Conservation (phyloP, 2,113 vertebrate genomes). For the Melanerpes formicivorus region DNA sequence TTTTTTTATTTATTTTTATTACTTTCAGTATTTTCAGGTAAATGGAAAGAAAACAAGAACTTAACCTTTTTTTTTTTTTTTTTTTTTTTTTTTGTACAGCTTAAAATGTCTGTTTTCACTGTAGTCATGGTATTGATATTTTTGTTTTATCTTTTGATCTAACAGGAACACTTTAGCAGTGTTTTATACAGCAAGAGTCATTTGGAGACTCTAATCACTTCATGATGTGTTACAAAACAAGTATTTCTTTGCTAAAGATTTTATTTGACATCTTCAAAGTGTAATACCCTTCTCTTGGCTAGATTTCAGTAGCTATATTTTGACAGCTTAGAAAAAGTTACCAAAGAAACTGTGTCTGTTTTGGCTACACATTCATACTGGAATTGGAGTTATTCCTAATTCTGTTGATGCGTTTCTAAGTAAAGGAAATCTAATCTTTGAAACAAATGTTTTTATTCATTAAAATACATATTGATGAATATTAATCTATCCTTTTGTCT, state of each 20-base stretch:
- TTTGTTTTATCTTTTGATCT: conserved; percentile 22
- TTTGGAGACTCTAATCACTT: neutral
- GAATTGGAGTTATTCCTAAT: neutral
- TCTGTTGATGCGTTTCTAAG: neutral
- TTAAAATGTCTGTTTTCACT: neutral
- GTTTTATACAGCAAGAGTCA: neutral
- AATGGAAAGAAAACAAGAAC: neutral
- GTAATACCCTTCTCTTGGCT: neutral
- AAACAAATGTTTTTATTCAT: neutral
- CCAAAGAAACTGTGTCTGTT: neutral
- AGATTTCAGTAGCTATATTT: neutral
- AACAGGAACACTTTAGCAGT: neutral
- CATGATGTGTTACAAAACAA: neutral
- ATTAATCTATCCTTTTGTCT: neutral
- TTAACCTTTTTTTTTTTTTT: neutral
- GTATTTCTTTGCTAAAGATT: neutral
- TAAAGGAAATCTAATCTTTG: neutral
- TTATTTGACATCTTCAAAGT: neutral
- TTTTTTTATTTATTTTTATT: neutral
- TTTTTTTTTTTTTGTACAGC: neutral
- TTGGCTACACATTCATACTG: neutral
- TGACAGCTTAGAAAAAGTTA: neutral
- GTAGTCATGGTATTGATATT: neutral
- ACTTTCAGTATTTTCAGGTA: neutral
- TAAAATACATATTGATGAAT: neutral